Evolutionary conservation across 2,113 vertebrate genomes (phyloP).

Genomic region (Bos indicus): DNA sequence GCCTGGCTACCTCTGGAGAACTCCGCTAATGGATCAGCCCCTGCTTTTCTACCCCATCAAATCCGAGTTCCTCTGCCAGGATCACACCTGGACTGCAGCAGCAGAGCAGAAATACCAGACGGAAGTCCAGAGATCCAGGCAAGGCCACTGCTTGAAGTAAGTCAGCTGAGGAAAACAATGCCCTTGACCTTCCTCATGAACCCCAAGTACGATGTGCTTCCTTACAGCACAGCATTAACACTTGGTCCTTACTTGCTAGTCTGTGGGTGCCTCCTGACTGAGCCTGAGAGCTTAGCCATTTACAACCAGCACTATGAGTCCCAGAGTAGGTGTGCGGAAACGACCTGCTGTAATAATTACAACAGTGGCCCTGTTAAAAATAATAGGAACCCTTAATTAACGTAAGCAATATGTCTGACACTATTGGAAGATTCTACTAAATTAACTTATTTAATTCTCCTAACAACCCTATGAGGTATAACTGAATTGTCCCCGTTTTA

Average conservation of each 20-base stretch:
- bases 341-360: background rate
- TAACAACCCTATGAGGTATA: background rate
- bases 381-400: background rate
- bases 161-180: background rate
- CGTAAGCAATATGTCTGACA: background rate
- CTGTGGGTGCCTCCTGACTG: background rate
- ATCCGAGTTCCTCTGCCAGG: background rate
- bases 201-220: background rate
- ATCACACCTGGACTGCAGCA: background rate
- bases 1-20: background rate
- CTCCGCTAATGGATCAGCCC: background rate
- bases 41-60: background rate
- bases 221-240: background rate
- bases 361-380: background rate
- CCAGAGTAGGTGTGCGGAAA: background rate
- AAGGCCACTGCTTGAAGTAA: background rate
- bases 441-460: background rate
- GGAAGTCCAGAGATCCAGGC: background rate
- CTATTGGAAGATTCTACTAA: background rate
- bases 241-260: background rate
- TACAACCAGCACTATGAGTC: background rate
- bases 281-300: background rate
- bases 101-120: background rate
- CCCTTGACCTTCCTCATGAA: background rate
- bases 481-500: background rate